A percentile compares a stretch with the other conserved stretches of the same genome.
Evolutionary conservation across 2,113 vertebrate genomes (phyloP).

Genomic region (Ochotona princeps): DNA sequence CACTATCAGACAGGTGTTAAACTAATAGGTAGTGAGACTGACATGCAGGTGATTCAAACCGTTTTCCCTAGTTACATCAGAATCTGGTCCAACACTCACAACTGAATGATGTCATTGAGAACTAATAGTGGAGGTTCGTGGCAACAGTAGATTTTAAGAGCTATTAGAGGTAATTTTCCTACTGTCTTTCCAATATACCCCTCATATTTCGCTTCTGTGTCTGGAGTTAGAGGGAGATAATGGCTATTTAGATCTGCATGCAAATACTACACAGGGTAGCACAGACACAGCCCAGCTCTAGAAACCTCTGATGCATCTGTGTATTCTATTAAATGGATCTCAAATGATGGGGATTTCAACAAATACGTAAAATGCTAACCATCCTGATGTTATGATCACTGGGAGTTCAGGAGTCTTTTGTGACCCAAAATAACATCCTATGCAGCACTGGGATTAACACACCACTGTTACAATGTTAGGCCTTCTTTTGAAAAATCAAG

Average conservation of each 20-base stretch:
- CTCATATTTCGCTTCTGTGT: not conserved
- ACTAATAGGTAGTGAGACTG: too few relatives aligned
- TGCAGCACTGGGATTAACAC: not conserved
- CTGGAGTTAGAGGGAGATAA: not conserved
- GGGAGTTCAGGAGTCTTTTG: not conserved
- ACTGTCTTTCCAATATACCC: not conserved
- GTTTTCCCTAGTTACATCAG: not conserved
- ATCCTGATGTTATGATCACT: not conserved
- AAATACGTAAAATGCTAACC: not conserved
- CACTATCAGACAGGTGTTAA: not conserved
- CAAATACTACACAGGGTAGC: not conserved
- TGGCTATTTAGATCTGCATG: not conserved
- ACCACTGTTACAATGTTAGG: not conserved
- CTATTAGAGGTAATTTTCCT: not conserved
- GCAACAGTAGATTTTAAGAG: not conserved
- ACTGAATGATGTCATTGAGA: not conserved
- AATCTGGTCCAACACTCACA: not conserved
- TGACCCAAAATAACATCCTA: not conserved
- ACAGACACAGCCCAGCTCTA: too few relatives aligned
- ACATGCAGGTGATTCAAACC: not conserved
- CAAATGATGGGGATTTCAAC: not conserved
- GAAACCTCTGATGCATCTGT: not conserved
- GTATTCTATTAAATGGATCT: not conserved
- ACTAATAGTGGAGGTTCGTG: not conserved
- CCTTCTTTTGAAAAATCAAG: conserved; percentile 11